Evolutionary conservation across 1,140 invertebrate species (phyloP).

Genomic region (Drosophila miranda): DNA sequence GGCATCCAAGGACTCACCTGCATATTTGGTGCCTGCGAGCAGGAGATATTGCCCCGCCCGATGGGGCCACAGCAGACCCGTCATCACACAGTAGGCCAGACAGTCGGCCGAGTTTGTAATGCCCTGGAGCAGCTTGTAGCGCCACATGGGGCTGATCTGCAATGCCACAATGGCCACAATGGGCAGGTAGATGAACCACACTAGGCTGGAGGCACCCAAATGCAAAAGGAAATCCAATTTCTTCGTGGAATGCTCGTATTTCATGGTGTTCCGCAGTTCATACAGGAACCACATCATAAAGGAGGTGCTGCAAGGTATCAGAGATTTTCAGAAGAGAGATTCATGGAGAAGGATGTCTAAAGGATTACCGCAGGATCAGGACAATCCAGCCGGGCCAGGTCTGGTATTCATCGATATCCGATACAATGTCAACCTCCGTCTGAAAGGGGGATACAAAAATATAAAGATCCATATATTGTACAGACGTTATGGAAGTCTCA

Average conservation of each 20-base stretch:
- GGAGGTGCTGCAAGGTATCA: constrained; percentile 86
- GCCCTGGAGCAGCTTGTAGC: constrained; percentile 96
- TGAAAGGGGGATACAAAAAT: constrained; percentile 82
- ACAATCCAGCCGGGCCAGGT: constrained; percentile 98
- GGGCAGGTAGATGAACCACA: constrained; percentile 99
- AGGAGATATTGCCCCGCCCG: constrained; percentile 95
- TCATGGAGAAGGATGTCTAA: not conserved
- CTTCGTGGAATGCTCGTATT: constrained; percentile 94
- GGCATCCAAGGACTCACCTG: constrained; percentile 78
- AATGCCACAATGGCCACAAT: constrained; percentile 96
- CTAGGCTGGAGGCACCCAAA: constrained; percentile 97
- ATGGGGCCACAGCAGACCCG: constrained; percentile 96
- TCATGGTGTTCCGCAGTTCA: constrained; percentile 95
- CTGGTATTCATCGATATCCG: constrained; percentile 98
- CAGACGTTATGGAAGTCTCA: constrained; percentile 82
- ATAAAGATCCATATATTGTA: not conserved
- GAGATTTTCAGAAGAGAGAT: not conserved
- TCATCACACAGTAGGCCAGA: constrained; percentile 96
- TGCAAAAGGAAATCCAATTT: constrained; percentile 97
- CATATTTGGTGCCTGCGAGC: constrained; percentile 87
- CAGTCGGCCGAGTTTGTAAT: constrained; percentile 97
- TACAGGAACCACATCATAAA: constrained; percentile 98
- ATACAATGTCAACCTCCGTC: constrained; percentile 97
- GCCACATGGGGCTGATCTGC: constrained; percentile 96
- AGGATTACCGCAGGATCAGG: constrained; percentile 84